Conservation (phyloP, 2,888 invertebrate genomes). For the Dendrolimus pini region DNA sequence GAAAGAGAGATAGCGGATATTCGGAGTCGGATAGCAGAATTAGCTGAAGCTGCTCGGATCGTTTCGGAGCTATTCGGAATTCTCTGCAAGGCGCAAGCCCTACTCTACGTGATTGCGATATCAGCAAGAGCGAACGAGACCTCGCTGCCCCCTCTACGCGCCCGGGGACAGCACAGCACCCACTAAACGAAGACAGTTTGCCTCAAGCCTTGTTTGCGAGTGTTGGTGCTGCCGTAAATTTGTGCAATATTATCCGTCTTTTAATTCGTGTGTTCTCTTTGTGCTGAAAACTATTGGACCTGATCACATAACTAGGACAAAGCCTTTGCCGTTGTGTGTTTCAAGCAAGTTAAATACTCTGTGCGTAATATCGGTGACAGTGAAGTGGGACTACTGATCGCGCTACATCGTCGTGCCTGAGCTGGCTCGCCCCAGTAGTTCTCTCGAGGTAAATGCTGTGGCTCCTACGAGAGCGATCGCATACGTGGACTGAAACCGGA, state of each 20-base stretch:
- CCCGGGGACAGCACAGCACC: slow-evolving; percentile 38
- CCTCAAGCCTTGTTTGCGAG: slow-evolving; percentile 37
- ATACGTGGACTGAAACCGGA: slow-evolving; percentile 65
- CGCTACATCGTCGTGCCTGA: slow-evolving; percentile 58
- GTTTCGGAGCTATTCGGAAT: slow-evolving; percentile 44
- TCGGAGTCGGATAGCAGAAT: slow-evolving; percentile 30
- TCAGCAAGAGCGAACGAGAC: slow-evolving; percentile 38
- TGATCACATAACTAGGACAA: slow-evolving; percentile 12
- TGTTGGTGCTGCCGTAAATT: slow-evolving; percentile 28
- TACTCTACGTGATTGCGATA: slow-evolving; percentile 49
- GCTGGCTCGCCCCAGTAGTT: slow-evolving; percentile 62
- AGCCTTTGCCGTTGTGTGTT: background rate
- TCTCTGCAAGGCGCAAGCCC: slow-evolving; percentile 46
- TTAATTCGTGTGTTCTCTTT: slow-evolving; percentile 54
- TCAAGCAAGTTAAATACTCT: slow-evolving; percentile 9
- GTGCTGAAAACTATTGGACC: slow-evolving; percentile 34
- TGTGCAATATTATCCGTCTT: slow-evolving; percentile 47
- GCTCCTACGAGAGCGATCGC: slow-evolving; percentile 54
- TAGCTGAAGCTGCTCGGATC: slow-evolving; percentile 43
- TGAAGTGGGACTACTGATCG: slow-evolving; percentile 56
- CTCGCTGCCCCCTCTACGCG: slow-evolving; percentile 33
- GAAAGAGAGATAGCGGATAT: background rate
- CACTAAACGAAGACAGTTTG: slow-evolving; percentile 39
- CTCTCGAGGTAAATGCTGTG: slow-evolving; percentile 65
- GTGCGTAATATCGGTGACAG: slow-evolving; percentile 55